phyloP scores from a whole-genome alignment of 2,888 invertebrate genomes.

The Steinernema hermaphroditum region DNA sequence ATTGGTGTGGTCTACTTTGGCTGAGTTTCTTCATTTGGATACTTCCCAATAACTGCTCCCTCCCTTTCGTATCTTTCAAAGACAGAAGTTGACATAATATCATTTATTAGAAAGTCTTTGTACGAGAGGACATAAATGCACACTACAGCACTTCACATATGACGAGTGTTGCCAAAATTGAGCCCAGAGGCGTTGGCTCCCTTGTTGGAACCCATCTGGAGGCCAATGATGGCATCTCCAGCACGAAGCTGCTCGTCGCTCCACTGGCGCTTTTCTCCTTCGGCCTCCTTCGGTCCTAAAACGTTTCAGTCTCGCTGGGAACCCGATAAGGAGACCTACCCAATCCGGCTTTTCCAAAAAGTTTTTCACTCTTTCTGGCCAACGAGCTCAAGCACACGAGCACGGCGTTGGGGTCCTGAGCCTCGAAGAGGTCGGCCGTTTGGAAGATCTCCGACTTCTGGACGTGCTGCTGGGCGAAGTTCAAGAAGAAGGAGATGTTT shows the following conservation, averaged over 20 bases:
- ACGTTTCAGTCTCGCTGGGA: constrained; percentile 69
- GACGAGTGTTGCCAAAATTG: constrained; percentile 67
- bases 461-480: constrained; percentile 21
- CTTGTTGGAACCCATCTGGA: constrained; percentile 96
- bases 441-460: constrained; percentile 83
- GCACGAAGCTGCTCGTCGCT: constrained; percentile 82
- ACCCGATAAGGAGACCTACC: constrained; percentile 32
- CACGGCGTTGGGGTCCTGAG: constrained; percentile 84
- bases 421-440: constrained; percentile 94
- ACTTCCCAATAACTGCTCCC: too few species aligned
- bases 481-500: constrained; percentile 72
- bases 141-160: constrained; percentile 33
- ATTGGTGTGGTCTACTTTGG: too few species aligned
- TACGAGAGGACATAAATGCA: too few species aligned
- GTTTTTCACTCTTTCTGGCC: constrained; percentile 77
- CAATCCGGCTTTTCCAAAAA: constrained; percentile 50
- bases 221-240: constrained; percentile 74
- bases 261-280: constrained; percentile 90
- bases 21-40: too few species aligned
- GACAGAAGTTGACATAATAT: too few species aligned
- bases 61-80: too few species aligned
- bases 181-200: constrained; percentile 94
- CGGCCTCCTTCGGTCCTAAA: constrained; percentile 89
- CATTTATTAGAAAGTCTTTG: too few species aligned
- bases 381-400: constrained; percentile 91